These are phyloP conservation scores for Discoglossus pictus DNA, from an alignment of 2,797 vertebrate genomes.

Conservation along the genomic window DNA sequence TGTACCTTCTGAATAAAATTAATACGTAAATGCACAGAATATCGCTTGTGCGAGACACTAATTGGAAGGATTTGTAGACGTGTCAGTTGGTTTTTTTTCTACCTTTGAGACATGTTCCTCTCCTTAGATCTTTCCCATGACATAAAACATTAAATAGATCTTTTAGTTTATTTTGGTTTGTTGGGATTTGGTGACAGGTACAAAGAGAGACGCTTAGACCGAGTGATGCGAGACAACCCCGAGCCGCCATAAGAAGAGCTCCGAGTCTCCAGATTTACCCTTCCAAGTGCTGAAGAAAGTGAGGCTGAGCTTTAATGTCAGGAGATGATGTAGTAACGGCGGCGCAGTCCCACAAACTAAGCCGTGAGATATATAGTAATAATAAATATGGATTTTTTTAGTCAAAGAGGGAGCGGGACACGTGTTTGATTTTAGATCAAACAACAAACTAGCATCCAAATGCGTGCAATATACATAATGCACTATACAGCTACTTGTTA, in stretches of 20 bases:
- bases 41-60: conserved; percentile 23
- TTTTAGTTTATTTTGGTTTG: conserved; percentile 32
- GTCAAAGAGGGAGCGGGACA: too few species aligned
- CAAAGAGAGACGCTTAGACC: neutral
- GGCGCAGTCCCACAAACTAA: too few species aligned
- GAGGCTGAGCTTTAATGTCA: too few species aligned
- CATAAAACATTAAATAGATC: conserved; percentile 26
- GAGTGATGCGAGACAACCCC: conserved; percentile 16
- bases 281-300: too few species aligned
- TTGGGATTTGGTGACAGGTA: conserved; percentile 12
- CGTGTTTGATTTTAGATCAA: too few species aligned
- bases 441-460: too few species aligned
- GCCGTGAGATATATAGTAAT: too few species aligned
- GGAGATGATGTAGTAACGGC: too few species aligned
- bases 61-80: conserved; percentile 40
- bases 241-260: neutral
- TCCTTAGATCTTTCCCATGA: conserved; percentile 28
- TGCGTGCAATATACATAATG: too few species aligned
- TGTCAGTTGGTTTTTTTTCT: conserved; percentile 36
- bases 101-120: conserved; percentile 23
- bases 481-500: too few species aligned
- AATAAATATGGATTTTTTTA: too few species aligned
- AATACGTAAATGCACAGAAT: conserved; percentile 18
- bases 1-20: conserved; percentile 13
- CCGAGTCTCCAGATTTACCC: too few species aligned